phyloP scores from a whole-genome alignment of 2,113 vertebrate genomes.

The Balaeniceps rex region DNA sequence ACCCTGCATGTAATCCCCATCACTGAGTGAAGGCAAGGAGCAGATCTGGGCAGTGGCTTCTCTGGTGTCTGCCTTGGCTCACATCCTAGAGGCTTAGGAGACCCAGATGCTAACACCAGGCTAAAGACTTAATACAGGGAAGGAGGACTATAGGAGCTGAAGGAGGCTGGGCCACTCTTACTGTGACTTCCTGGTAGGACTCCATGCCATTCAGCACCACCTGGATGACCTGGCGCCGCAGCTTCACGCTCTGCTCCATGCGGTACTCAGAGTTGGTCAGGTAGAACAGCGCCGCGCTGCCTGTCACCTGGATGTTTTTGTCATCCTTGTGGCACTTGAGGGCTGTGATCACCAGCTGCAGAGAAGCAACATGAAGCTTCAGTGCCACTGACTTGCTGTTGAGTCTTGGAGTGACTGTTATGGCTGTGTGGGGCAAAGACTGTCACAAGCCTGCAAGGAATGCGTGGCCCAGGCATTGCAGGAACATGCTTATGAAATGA shows the following conservation, averaged over 20 bases:
- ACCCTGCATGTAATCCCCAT: neutral
- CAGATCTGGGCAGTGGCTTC: neutral
- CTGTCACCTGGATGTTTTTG: conserved; percentile 96
- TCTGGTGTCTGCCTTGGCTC: neutral
- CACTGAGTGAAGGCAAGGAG: neutral
- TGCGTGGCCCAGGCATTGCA: rapidly evolving
- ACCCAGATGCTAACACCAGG: neutral
- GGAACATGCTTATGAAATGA: neutral
- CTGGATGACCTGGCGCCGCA: conserved; percentile 92
- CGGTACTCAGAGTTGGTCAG: conserved; percentile 96
- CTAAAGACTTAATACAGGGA: neutral
- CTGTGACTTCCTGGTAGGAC: conserved; percentile 97
- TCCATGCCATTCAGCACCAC: conserved; percentile 99
- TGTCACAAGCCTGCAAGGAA: neutral
- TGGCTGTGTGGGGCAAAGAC: neutral
- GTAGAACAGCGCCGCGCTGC: conserved; percentile 95
- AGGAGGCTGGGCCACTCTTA: conserved; percentile 65
- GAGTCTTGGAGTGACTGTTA: neutral
- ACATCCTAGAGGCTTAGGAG: neutral
- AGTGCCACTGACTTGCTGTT: neutral
- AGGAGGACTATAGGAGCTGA: neutral
- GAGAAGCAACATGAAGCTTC: neutral
- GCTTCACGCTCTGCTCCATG: conserved; percentile 85
- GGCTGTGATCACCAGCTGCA: conserved; percentile 91
- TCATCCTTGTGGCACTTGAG: conserved; percentile 96